These are phyloP conservation scores for Pachyrhynchus sulphureomaculatus DNA, from an alignment of 1,140 invertebrate genomes.

Conservation along the genomic window DNA sequence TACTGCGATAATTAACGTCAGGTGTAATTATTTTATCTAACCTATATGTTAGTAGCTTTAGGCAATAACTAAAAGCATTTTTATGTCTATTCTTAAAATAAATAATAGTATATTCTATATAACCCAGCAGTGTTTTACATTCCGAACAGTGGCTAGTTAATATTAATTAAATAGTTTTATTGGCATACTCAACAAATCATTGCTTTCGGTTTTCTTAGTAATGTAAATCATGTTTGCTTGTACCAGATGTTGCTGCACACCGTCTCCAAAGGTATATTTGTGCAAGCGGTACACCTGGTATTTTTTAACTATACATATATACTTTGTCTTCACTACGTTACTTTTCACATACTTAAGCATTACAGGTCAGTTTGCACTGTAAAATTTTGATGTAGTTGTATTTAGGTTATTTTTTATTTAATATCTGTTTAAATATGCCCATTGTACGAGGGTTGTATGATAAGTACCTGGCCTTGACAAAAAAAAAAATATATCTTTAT, in stretches of 20 bases:
- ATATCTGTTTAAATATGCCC: no score
- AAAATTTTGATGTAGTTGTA: not conserved
- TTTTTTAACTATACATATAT: not conserved
- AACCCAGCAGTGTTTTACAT: no score
- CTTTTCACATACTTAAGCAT: not conserved
- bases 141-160: not conserved
- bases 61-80: no score
- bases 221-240: constrained; percentile 11
- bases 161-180: not conserved
- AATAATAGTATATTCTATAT: no score
- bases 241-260: constrained; percentile 3
- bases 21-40: no score
- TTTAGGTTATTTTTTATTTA: no score
- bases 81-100: no score
- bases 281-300: not conserved
- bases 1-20: no score
- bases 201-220: constrained; percentile 6
- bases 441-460: no score
- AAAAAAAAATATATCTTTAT: no score
- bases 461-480: no score
- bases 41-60: no score
- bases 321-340: not conserved
- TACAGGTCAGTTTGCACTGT: not conserved
- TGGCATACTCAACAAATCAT: not conserved
- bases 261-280: constrained; percentile 3